phyloP scores from a whole-genome alignment of 2,888 invertebrate genomes.

The Stratiomys singularior region DNA sequence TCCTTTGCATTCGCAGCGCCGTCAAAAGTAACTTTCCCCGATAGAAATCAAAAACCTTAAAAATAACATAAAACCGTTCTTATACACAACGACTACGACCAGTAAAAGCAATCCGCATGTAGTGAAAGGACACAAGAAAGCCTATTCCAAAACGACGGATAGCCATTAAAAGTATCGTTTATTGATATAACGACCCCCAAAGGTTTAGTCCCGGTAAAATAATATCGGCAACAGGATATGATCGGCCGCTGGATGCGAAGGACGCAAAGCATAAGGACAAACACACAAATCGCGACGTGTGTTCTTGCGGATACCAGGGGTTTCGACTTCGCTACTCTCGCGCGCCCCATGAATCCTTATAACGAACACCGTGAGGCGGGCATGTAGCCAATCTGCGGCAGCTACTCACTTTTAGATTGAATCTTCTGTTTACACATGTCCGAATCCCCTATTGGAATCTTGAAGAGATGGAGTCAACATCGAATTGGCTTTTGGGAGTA shows the following conservation, averaged over 20 bases:
- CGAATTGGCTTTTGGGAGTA: constrained; percentile 45
- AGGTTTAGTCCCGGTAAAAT: constrained; percentile 45
- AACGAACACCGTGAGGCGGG: neutral
- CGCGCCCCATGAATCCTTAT: constrained; percentile 29
- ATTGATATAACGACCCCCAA: constrained; percentile 49
- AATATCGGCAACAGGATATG: constrained; percentile 43
- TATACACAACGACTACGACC: constrained; percentile 13
- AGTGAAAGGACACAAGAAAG: constrained; percentile 31
- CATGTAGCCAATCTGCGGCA: constrained; percentile 41
- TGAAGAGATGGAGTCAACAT: constrained; percentile 8
- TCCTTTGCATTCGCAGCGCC: constrained; percentile 4
- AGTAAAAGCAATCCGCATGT: constrained; percentile 9
- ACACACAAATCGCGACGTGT: constrained; percentile 49
- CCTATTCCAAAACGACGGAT: constrained; percentile 45
- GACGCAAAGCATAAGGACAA: constrained; percentile 42
- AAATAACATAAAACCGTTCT: constrained; percentile 34
- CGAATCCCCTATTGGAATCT: constrained; percentile 47
- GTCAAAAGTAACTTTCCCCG: constrained; percentile 13
- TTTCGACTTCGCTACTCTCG: constrained; percentile 13
- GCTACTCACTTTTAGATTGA: constrained; percentile 47
- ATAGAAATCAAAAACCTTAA: constrained; percentile 40
- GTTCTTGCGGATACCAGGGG: constrained; percentile 42
- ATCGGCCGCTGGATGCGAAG: constrained; percentile 21
- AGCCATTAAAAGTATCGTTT: constrained; percentile 49
- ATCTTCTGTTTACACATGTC: constrained; percentile 50